phyloP scores from a whole-genome alignment of 92 coral and sea anemone genomes.

The Isaurus tuberculatus region DNA sequence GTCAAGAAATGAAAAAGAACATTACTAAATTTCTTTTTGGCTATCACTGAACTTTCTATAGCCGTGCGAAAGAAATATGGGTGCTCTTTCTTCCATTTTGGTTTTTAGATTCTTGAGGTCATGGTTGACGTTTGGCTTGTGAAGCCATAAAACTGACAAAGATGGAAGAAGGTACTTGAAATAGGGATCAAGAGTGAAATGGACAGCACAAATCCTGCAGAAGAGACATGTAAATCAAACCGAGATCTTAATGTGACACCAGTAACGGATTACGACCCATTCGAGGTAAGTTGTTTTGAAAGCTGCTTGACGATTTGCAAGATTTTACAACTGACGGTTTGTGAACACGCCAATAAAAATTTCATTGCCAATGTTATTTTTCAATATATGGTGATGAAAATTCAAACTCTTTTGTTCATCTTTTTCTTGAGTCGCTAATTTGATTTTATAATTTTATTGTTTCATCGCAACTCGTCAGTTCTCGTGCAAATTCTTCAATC shows the following conservation, averaged over 20 bases:
- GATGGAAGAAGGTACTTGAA: conserved; percentile 35
- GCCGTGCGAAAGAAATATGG: background rate
- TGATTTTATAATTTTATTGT: too few species aligned
- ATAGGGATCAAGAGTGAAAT: conserved; percentile 3
- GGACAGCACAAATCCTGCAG: conserved; percentile 45
- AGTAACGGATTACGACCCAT: conserved; percentile 94
- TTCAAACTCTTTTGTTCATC: background rate
- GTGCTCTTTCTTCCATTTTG: conserved; percentile 10
- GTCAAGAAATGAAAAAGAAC: conserved; percentile 19
- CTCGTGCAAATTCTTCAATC: too few species aligned
- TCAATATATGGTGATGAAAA: too few species aligned
- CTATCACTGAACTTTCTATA: background rate
- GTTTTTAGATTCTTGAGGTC: conserved; percentile 4
- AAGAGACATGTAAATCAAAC: conserved; percentile 40
- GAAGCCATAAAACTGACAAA: conserved; percentile 30
- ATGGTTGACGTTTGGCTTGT: conserved; percentile 58
- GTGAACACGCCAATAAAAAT: background rate
- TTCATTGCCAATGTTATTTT: too few species aligned
- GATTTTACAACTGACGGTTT: conserved; percentile 29
- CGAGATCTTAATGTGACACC: conserved; percentile 74
- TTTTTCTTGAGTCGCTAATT: too few species aligned
- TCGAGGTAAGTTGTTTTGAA: conserved; percentile 80
- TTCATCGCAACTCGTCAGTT: too few species aligned
- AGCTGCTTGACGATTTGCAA: background rate
- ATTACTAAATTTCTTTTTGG: background rate